phyloP scores from a whole-genome alignment of 2,888 invertebrate species.

The Glaucopsyche alexis region DNA sequence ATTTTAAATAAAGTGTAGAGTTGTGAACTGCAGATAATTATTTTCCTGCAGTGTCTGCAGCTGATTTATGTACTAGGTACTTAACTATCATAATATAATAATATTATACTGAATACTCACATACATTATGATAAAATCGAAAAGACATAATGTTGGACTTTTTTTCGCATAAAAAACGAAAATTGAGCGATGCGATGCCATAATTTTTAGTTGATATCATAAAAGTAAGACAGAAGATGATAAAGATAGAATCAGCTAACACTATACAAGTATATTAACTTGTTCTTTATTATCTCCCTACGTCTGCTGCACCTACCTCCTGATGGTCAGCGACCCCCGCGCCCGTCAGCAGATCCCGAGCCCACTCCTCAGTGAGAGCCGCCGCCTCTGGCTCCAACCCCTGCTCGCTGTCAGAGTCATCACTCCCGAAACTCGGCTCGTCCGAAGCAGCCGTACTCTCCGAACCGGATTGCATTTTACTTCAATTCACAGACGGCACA shows the following conservation, averaged over 20 bases:
- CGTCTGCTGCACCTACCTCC: constrained; percentile 51
- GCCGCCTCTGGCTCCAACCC: constrained; percentile 58
- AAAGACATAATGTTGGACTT: too few relatives aligned
- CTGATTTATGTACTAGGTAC: too few relatives aligned
- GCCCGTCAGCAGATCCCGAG: constrained; percentile 61
- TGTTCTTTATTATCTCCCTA: background rate
- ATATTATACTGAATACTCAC: too few relatives aligned
- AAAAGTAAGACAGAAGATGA: too few relatives aligned
- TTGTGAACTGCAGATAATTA: too few relatives aligned
- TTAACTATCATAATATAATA: too few relatives aligned
- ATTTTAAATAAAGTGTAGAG: too few relatives aligned
- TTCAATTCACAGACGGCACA: constrained; percentile 46
- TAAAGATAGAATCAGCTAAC: background rate
- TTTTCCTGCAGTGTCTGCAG: too few relatives aligned
- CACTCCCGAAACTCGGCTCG: constrained; percentile 69
- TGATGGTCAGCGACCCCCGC: constrained; percentile 65
- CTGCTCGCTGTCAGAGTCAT: constrained; percentile 70
- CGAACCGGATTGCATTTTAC: constrained; percentile 90
- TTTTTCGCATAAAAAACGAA: too few relatives aligned
- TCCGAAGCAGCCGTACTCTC: constrained; percentile 87
- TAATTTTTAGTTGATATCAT: too few relatives aligned
- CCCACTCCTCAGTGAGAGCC: constrained; percentile 73
- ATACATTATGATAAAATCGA: too few relatives aligned
- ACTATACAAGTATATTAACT: background rate
- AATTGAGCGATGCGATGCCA: too few relatives aligned